These are phyloP conservation scores for Pungitius pungitius DNA, from an alignment of 2,113 vertebrate species.

Conservation along the genomic window DNA sequence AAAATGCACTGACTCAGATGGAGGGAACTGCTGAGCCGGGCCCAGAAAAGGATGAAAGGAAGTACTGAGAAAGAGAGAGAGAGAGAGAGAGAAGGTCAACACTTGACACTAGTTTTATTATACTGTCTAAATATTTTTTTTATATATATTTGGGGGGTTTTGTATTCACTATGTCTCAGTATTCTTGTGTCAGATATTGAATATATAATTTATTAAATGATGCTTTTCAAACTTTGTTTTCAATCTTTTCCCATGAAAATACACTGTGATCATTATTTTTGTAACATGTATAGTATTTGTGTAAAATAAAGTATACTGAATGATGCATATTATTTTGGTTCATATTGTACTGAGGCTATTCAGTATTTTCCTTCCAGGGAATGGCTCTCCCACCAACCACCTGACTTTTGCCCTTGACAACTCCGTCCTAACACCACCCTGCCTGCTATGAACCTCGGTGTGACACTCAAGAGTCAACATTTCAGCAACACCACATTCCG, in stretches of 20 bases:
- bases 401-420: too few species aligned
- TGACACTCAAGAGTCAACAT: too few species aligned
- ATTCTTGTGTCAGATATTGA: conserved; percentile 91
- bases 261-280: conserved; percentile 95
- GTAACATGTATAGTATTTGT: conserved; percentile 65
- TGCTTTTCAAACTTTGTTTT: conserved; percentile 89
- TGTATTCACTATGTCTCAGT: conserved; percentile 66
- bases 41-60: conserved; percentile 9
- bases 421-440: too few species aligned
- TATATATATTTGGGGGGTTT: conserved; percentile 63
- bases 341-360: neutral
- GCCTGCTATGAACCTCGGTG: too few species aligned
- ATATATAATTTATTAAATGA: conserved; percentile 99
- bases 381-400: too few species aligned
- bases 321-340: conserved; percentile 32
- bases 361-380: too few species aligned
- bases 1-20: conserved; percentile 58
- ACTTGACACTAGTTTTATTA: conserved; percentile 39
- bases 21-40: neutral
- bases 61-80: conserved; percentile 38
- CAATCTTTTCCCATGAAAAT: conserved; percentile 88
- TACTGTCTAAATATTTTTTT: conserved; percentile 78
- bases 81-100: conserved; percentile 63
- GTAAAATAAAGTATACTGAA: conserved; percentile 71
- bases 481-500: too few species aligned